A percentile compares a stretch with the other conserved stretches of the same genome.
Conservation (phyloP, 1,140 invertebrate species). For the Apis laboriosa region DNA sequence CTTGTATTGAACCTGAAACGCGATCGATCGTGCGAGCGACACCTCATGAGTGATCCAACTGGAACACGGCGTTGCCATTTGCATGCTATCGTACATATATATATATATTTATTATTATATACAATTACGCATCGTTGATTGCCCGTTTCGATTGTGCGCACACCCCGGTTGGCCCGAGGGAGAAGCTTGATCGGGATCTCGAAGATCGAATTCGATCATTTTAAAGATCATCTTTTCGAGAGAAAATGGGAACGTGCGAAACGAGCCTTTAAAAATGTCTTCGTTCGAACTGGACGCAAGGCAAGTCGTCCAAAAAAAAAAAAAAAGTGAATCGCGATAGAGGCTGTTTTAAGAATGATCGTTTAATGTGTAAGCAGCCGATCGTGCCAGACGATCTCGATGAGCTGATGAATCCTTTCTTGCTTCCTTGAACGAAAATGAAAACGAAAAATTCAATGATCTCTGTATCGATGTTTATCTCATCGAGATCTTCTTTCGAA, state of each 20-base stretch:
- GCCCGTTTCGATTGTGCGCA: constrained; percentile 55
- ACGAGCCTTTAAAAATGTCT: constrained; percentile 53
- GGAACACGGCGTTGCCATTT: constrained; percentile 75
- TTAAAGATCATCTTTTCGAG: constrained; percentile 14
- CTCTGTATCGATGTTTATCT: neutral
- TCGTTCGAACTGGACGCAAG: constrained; percentile 67
- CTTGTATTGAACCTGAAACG: constrained; percentile 57
- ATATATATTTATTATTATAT: constrained; percentile 25
- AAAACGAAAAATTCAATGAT: neutral
- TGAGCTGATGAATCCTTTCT: constrained; percentile 16
- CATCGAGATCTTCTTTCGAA: constrained; percentile 46
- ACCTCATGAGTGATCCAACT: constrained; percentile 75
- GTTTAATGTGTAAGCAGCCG: constrained; percentile 17
- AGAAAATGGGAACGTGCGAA: constrained; percentile 13
- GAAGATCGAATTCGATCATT: constrained; percentile 27
- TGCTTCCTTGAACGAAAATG: neutral
- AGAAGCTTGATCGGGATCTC: constrained; percentile 2
- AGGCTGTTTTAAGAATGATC: constrained; percentile 11
- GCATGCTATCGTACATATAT: constrained; percentile 60
- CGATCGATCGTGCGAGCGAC: constrained; percentile 68
- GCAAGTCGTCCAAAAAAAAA: constrained; percentile 56
- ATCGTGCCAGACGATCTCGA: constrained; percentile 43
- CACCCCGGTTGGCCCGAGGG: neutral
- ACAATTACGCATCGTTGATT: constrained; percentile 44
- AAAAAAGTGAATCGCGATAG: constrained; percentile 19